A percentile compares a stretch with the other conserved stretches of the same genome.
Conservation (phyloP, 2,113 vertebrate species). For the Murina feae region DNA sequence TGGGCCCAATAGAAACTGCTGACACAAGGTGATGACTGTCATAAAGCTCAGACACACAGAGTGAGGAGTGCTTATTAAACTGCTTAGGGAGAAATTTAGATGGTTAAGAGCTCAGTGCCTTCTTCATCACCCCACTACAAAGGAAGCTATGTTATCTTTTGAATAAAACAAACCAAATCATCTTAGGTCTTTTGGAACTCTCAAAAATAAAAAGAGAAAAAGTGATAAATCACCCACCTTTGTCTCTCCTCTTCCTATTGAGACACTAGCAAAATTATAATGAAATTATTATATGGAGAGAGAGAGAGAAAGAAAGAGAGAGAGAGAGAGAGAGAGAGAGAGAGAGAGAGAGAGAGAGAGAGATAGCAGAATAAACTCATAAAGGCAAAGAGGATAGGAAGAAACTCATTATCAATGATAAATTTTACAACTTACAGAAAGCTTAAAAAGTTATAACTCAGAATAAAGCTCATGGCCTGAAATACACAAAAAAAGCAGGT, state of each 20-base stretch:
- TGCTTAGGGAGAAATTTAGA: neutral
- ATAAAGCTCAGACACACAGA: neutral
- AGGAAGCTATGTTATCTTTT: neutral
- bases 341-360: neutral
- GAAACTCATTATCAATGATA: neutral
- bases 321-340: neutral
- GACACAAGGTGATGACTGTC: neutral
- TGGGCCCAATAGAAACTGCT: neutral
- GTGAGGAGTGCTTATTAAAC: accelerated
- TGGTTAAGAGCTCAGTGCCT: neutral
- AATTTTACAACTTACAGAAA: neutral
- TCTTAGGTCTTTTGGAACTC: neutral
- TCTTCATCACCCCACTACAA: neutral
- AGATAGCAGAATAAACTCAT: neutral
- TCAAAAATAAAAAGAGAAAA: neutral
- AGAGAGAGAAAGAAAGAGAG: neutral
- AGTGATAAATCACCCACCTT: neutral
- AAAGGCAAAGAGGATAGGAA: neutral
- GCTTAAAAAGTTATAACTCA: neutral
- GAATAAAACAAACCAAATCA: neutral
- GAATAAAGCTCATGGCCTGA: neutral
- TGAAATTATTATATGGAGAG: neutral
- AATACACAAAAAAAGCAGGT: neutral
- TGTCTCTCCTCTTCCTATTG: neutral
- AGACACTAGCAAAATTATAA: neutral